Conservation (phyloP, 2,797 vertebrate species). For the Balearica regulorum region DNA sequence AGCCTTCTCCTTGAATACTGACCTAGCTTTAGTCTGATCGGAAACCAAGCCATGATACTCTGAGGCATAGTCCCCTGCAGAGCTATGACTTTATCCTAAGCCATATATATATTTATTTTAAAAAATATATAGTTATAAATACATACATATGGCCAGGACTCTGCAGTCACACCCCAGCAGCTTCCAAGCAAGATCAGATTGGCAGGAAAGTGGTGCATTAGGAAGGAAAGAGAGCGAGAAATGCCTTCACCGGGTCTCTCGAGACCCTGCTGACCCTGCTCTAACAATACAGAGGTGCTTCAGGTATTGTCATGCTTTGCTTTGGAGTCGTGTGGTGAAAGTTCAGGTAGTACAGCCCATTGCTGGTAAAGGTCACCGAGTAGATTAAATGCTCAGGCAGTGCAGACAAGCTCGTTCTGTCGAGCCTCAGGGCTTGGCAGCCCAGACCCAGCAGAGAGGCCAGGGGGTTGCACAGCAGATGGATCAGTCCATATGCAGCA, state of each 20-base stretch:
- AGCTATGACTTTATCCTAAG: neutral
- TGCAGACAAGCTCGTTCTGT: neutral
- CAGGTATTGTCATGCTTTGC: neutral
- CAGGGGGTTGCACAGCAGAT: neutral
- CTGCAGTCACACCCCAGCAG: neutral
- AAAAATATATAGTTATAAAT: neutral
- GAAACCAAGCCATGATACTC: neutral
- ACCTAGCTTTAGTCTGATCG: neutral
- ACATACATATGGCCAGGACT: neutral
- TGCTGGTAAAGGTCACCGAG: neutral
- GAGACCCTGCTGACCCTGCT: neutral
- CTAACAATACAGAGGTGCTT: fast-evolving
- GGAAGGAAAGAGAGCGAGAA: neutral
- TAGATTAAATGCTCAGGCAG: neutral
- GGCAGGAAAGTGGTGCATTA: neutral
- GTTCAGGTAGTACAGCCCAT: neutral
- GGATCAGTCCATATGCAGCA: neutral
- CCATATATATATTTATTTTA: neutral
- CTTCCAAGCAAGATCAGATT: neutral
- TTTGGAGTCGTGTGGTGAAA: neutral
- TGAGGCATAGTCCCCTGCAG: neutral
- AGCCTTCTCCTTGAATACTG: neutral
- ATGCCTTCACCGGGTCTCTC: neutral
- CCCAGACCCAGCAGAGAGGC: neutral
- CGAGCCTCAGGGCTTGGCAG: neutral